These are phyloP conservation scores for Apostichopus californicus DNA, from an alignment of 35 echinoderm and acorn worm species.

Conservation along the genomic window DNA sequence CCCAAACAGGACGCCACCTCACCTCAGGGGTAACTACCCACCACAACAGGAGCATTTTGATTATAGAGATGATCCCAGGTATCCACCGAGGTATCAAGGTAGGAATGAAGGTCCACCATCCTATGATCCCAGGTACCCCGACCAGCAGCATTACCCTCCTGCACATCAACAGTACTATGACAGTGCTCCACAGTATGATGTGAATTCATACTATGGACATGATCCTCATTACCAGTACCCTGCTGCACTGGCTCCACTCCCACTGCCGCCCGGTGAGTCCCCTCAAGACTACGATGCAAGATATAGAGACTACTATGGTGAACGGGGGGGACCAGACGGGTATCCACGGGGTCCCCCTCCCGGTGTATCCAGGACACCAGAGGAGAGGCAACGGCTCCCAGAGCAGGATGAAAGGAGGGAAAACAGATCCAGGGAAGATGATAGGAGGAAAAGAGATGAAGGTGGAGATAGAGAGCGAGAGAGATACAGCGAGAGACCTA, in stretches of 20 bases:
- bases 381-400: conserved; percentile 56
- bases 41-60: conserved; percentile 7
- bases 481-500: background rate
- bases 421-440: conserved; percentile 30
- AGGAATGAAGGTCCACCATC: conserved; percentile 30
- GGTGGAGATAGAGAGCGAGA: conserved; percentile 23
- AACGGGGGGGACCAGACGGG: background rate
- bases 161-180: conserved; percentile 25
- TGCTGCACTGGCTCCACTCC: background rate
- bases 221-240: conserved; percentile 27
- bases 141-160: conserved; percentile 42
- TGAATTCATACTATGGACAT: conserved; percentile 28
- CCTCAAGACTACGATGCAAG: conserved; percentile 28
- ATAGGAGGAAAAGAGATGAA: conserved; percentile 50
- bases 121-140: conserved; percentile 26
- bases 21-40: background rate
- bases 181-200: background rate
- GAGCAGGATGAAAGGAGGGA: conserved; percentile 48
- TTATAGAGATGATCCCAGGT: conserved; percentile 51
- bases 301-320: conserved; percentile 35
- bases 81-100: conserved; percentile 14
- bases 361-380: conserved; percentile 1
- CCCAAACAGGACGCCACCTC: conserved; percentile 18
- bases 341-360: conserved; percentile 18
- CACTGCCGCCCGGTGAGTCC: conserved; percentile 30